Base-by-base conservation (phyloP, 2,888 invertebrate genomes). In the Charanyca ferruginea region DNA sequence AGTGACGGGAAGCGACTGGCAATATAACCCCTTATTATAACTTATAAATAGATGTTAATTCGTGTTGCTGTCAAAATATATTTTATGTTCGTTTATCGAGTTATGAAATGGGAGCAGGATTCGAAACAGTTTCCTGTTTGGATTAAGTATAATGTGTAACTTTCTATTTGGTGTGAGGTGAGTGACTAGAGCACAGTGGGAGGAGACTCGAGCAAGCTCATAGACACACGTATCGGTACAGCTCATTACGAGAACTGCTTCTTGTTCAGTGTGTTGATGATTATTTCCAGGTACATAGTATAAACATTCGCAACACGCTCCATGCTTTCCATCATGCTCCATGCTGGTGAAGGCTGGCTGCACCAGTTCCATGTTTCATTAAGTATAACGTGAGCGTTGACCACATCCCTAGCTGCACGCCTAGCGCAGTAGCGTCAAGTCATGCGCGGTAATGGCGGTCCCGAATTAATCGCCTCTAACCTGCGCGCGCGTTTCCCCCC, bases 391-490 rank as follows among this genome's bases (percentile, higher is more conserved):
- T 11, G 13, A 20, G 5, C 8, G 16, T 8, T 16, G 42, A 54
- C 48, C 71, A 58, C 85, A 75, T 80, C 87, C 80, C 82, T 85
- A 84, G 57, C 47, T 23, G 13, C 13, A 8, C 44, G 58, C 59
- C 69, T 78, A 57, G 58, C 32, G 63, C 79, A 62, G 79, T 83
- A 85, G 87, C 85, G 83, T 84, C 91, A 84, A 91, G 90, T 92
- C 91, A 91, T 89, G 89, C 87, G 83, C 87, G 66, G 84, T 91
- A 91, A 92, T 92, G 87, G 85, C 80, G 79, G 66, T 58, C 77
- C 76, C 85, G 75, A 87, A 84, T 86, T 86, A 86, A 83, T 80
- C 81, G 83, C 68, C 67, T 71, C 60, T 68, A 76, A 72, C 67
- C 57, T 75, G 61, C 65, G 66, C 67, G 58, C 73, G 58, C 73